Evolutionary conservation across 2,113 vertebrate genomes (phyloP).

Genomic region (Xiphorhynchus elegans): DNA sequence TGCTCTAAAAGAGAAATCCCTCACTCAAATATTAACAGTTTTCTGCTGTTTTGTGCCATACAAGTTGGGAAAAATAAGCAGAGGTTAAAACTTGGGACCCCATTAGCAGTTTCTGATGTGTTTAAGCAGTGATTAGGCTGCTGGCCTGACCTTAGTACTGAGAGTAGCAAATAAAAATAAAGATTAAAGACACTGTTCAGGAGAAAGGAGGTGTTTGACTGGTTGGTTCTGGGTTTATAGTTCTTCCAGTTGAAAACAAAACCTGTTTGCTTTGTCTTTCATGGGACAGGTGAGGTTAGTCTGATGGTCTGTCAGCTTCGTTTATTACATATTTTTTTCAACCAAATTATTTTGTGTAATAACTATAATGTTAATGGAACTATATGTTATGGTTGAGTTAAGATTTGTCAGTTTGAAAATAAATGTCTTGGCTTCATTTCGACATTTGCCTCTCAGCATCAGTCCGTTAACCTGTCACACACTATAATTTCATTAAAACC

Average conservation of each 20-base stretch:
- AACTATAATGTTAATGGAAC: slow-evolving; percentile 74
- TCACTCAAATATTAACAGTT: not conserved
- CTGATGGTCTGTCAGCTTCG: slow-evolving; percentile 43
- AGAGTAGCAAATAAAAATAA: not conserved
- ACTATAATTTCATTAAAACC: slow-evolving; percentile 73
- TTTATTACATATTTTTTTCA: slow-evolving; percentile 55
- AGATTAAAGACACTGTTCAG: not conserved
- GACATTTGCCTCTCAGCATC: slow-evolving; percentile 73
- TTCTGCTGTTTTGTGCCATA: not conserved
- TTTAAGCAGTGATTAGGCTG: not conserved
- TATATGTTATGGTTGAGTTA: slow-evolving; percentile 74
- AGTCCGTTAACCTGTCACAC: slow-evolving; percentile 73
- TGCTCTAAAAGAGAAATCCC: not conserved
- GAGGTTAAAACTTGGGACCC: not conserved
- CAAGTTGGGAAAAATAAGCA: not conserved
- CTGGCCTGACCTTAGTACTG: not conserved
- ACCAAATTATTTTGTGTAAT: slow-evolving; percentile 72
- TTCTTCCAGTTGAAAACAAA: not conserved
- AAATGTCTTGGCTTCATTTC: slow-evolving; percentile 72
- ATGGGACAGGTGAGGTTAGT: slow-evolving; percentile 31
- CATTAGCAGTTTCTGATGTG: not conserved
- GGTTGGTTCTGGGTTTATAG: not conserved
- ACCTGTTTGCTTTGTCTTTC: slow-evolving; percentile 67
- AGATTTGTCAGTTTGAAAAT: slow-evolving; percentile 77
- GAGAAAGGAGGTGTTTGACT: not conserved